Percentiles rank a stretch among this genome's conserved stretches.
Conservation (phyloP, 2,797 vertebrate species). For the Scomberomorus guttatus region DNA sequence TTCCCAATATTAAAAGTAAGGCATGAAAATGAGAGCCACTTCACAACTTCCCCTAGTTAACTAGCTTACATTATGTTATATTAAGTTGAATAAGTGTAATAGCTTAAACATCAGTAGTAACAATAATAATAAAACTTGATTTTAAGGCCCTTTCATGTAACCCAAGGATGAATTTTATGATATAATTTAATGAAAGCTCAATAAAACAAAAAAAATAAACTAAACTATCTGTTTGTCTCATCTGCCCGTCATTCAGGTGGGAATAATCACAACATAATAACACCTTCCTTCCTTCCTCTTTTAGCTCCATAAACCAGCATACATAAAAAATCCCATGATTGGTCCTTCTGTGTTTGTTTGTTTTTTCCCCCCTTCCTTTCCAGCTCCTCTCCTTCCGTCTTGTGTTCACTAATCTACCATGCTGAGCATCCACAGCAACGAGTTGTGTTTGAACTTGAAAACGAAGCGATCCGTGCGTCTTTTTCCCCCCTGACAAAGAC, state of each 20-base stretch:
- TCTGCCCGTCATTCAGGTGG: neutral
- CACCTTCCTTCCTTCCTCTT: neutral
- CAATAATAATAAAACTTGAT: no score
- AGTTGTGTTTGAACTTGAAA: conserved; percentile 33
- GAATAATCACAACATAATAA: neutral
- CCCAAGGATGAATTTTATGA: neutral
- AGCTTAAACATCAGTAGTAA: no score
- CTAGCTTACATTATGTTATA: no score
- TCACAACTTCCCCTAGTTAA: no score
- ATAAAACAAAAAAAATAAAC: neutral
- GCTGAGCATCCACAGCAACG: conserved; percentile 19
- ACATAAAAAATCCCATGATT: neutral
- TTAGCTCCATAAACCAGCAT: neutral
- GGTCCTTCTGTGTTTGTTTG: neutral
- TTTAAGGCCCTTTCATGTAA: no score
- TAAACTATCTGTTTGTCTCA: neutral
- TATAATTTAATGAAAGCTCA: conserved; percentile 2
- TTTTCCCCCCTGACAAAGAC: neutral
- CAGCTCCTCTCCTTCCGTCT: conserved; percentile 3
- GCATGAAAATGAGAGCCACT: no score
- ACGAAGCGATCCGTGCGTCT: conserved; percentile 6
- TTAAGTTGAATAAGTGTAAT: no score
- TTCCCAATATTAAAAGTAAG: no score
- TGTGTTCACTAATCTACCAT: conserved; percentile 6
- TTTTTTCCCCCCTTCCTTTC: neutral